These are phyloP conservation scores for Raja brachyura DNA, from an alignment of 2,113 vertebrate species.

Conservation along the genomic window DNA sequence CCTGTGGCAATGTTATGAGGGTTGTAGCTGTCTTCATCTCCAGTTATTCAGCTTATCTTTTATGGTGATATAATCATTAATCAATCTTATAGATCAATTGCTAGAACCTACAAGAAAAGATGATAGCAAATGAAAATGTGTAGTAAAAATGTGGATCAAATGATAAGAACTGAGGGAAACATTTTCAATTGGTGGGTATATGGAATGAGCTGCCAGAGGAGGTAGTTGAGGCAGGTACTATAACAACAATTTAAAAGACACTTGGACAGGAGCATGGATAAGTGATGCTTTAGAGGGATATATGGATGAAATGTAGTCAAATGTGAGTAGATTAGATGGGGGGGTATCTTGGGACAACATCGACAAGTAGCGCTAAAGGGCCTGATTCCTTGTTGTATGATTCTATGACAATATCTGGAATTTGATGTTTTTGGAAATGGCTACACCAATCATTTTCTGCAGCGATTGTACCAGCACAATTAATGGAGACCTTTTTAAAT, in stretches of 20 bases:
- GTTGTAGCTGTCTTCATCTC: slow-evolving; percentile 98
- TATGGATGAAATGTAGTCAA: too few species aligned
- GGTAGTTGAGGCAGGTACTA: too few species aligned
- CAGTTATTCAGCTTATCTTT: slow-evolving; percentile 86
- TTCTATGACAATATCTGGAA: neutral
- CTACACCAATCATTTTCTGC: neutral
- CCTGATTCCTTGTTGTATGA: too few species aligned
- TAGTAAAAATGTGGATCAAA: neutral
- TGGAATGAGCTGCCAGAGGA: too few species aligned
- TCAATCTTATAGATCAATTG: slow-evolving; percentile 48
- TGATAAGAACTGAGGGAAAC: too few species aligned
- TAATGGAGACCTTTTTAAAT: neutral
- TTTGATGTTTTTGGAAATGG: neutral
- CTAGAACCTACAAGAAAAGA: neutral
- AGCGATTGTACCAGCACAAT: neutral
- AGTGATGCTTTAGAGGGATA: too few species aligned
- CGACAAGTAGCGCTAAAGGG: too few species aligned
- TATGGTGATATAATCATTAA: slow-evolving; percentile 79
- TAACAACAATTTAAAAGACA: too few species aligned
- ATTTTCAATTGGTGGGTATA: too few species aligned
- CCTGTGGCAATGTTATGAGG: slow-evolving; percentile 92
- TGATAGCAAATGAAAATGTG: neutral
- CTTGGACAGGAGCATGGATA: too few species aligned
- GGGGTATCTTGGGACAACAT: too few species aligned
- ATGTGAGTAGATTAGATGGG: too few species aligned